phyloP scores from a whole-genome alignment of 2,797 vertebrate species.

The Sebastes flavidus region DNA sequence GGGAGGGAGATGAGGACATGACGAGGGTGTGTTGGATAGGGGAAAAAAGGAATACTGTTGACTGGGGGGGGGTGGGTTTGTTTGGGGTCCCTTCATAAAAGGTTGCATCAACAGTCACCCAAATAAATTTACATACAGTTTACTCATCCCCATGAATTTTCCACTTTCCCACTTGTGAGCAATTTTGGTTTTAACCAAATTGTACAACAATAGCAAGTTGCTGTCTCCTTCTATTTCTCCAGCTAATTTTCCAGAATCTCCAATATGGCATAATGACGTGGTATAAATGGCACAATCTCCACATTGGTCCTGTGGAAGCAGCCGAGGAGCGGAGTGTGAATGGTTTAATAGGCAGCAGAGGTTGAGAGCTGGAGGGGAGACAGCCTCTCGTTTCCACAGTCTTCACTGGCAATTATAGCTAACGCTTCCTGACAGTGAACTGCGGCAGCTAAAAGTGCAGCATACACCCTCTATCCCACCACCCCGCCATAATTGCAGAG shows the following conservation, averaged over 20 bases:
- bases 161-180: neutral
- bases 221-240: neutral
- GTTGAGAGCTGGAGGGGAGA: constrained; percentile 34
- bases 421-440: constrained; percentile 70
- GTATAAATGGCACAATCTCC: constrained; percentile 9
- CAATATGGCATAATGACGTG: neutral
- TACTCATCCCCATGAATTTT: neutral
- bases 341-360: constrained; percentile 40
- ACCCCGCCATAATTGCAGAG: constrained; percentile 57
- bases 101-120: neutral
- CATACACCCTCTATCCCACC: constrained; percentile 26
- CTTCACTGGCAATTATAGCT: constrained; percentile 66
- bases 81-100: neutral
- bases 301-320: neutral
- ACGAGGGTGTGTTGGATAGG: neutral
- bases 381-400: constrained; percentile 42
- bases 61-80: neutral
- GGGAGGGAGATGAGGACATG: neutral
- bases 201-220: neutral
- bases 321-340: constrained; percentile 25
- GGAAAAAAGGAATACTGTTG: neutral
- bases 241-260: constrained; percentile 3
- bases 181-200: neutral
- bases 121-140: neutral
- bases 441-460: constrained; percentile 67